Evolutionary conservation across 2,113 vertebrate species (phyloP), one percentile per base, ranked within the genome.

Genomic region (Rattus rattus): DNA sequence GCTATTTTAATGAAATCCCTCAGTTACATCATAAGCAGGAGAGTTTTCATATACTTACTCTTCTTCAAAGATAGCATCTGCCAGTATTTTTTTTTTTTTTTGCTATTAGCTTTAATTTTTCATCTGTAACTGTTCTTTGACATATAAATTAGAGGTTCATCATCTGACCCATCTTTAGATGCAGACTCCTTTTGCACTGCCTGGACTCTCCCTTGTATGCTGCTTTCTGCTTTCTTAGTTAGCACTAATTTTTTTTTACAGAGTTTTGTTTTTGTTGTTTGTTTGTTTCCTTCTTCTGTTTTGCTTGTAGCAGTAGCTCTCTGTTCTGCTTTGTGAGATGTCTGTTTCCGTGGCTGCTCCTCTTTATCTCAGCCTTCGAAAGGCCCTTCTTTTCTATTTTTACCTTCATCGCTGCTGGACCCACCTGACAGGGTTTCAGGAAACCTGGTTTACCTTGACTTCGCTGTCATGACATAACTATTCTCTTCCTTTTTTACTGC

Each of bases 391-490:
- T 98, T 39, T 99, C 99, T 99, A 14, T 99, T 99, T 81, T 99
- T 97, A 20, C 98, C 99, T 92, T 99, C 98, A 47, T 99, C 99
- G 77, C 99, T 99, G 98, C 99, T 99, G 14, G 99, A 99, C 96
- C 99, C 99, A 98, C 99, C 98, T 85, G 99, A 99, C 94, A 99
- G 99, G 86, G 99, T 99, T 92, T 99, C 99, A 92, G 99, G 99
- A 97, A 98, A 99, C 96, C 99, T 99, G 94, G 99, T 99, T 2
- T 97, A 92, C 91, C 99, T 99, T 92, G 98, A 99, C 97, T 99
- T 99, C 70, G 98, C 99, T 97, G 95, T 97, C 97, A 92, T 98
- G 98, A 98, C 98, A 97, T 98, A 98, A 93, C 98, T 99, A 87
- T 97, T 98, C 28, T 98, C 98, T 77, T 99, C 98, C 97, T 99